Evolutionary conservation across 2,888 invertebrate species (phyloP).

Genomic region (Frankliniella intonsa): DNA sequence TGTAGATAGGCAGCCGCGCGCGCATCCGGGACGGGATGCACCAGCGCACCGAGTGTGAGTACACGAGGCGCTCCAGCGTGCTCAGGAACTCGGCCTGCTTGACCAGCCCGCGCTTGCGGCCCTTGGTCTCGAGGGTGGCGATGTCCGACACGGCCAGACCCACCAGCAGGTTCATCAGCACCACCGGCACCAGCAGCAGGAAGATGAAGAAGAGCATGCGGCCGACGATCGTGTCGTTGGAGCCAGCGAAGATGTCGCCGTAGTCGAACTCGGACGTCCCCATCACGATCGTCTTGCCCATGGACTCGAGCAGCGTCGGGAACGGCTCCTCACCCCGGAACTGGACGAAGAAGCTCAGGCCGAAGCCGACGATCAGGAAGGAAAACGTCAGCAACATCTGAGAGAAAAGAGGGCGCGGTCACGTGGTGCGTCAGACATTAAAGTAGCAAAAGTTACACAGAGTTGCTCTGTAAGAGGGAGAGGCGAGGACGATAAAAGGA

Average conservation of each 20-base stretch:
- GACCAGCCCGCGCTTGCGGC: slow-evolving; percentile 52
- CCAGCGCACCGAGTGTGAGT: slow-evolving; percentile 37
- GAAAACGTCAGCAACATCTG: slow-evolving; percentile 50
- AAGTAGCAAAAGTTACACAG: too few species aligned
- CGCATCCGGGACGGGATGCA: slow-evolving; percentile 8
- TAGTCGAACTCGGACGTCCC: slow-evolving; percentile 60
- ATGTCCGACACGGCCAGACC: slow-evolving; percentile 59
- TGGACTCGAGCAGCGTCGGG: slow-evolving; percentile 51
- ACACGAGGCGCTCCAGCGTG: slow-evolving; percentile 52
- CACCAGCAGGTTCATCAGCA: slow-evolving; percentile 57
- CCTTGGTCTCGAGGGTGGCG: slow-evolving; percentile 53
- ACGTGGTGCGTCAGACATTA: not conserved
- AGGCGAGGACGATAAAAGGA: too few species aligned
- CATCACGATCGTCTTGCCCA: slow-evolving; percentile 57
- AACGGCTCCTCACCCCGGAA: slow-evolving; percentile 53
- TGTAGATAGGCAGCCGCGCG: slow-evolving; percentile 2
- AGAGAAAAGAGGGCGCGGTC: not conserved
- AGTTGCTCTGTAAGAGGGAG: too few species aligned
- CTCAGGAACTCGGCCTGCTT: slow-evolving; percentile 56
- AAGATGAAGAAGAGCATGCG: slow-evolving; percentile 53
- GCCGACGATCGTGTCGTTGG: slow-evolving; percentile 47
- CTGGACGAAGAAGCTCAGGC: slow-evolving; percentile 55
- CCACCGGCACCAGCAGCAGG: slow-evolving; percentile 54
- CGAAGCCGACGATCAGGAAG: slow-evolving; percentile 54
- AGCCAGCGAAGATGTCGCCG: slow-evolving; percentile 48